Percentiles rank a stretch among this genome's conserved stretches.
Evolutionary conservation across 2,888 invertebrate genomes (phyloP).

Genomic region (Thera obeliscata): DNA sequence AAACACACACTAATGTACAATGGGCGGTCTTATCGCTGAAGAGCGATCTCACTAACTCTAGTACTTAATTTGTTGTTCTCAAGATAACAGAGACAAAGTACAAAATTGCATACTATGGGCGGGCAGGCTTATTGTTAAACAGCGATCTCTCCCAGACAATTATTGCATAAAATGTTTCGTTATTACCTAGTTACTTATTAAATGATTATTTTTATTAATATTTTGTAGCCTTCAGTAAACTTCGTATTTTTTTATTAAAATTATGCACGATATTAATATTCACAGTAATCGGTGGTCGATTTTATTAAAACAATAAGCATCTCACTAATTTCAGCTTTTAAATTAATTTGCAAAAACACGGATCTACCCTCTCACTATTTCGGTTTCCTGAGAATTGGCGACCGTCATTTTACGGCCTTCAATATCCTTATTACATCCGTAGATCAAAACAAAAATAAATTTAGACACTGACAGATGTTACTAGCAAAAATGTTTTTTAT

Average conservation of each 20-base stretch:
- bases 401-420: neutral
- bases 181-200: neutral
- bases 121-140: too few species aligned
- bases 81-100: too few species aligned
- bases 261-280: slow-evolving; percentile 9
- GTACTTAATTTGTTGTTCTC: too few species aligned
- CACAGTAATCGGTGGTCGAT: neutral
- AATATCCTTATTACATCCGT: neutral
- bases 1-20: too few species aligned
- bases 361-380: slow-evolving; percentile 38
- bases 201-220: neutral
- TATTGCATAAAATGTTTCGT: too few species aligned
- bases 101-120: too few species aligned
- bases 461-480: too few species aligned
- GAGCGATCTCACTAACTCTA: too few species aligned
- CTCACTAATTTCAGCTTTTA: slow-evolving; percentile 33
- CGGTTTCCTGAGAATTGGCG: neutral
- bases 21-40: too few species aligned
- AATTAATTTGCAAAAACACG: slow-evolving; percentile 37
- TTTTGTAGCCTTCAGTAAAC: neutral
- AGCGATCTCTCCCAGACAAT: too few species aligned
- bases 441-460: too few species aligned
- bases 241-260: slow-evolving; percentile 7
- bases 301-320: slow-evolving; percentile 24
- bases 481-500: too few species aligned